A percentile compares a stretch with the other conserved stretches of the same genome.
phyloP scores from a whole-genome alignment of 1,140 invertebrate genomes.

The Babylonia areolata region DNA sequence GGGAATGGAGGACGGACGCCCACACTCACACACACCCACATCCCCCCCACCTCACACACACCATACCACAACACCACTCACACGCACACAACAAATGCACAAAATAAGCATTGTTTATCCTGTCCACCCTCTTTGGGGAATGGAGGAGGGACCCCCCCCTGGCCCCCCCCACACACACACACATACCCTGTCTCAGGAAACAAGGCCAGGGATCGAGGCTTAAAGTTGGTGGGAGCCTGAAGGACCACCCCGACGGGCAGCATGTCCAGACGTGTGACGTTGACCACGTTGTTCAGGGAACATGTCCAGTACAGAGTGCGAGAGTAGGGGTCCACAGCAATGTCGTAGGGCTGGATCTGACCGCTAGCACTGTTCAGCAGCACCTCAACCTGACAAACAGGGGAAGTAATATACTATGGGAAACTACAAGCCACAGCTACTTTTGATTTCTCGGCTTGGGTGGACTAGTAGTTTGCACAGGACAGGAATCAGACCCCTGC shows the following conservation, averaged over 20 bases:
- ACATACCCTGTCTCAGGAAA: constrained; percentile 84
- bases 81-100: too few species aligned
- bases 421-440: too few species aligned
- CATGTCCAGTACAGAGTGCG: constrained; percentile 92
- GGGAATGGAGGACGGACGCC: too few species aligned
- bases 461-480: too few species aligned
- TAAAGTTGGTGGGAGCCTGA: constrained; percentile 80
- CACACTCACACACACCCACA: too few species aligned
- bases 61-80: too few species aligned
- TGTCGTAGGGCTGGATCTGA: constrained; percentile 83
- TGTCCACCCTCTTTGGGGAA: too few species aligned
- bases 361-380: constrained; percentile 77
- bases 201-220: constrained; percentile 88
- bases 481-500: too few species aligned
- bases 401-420: too few species aligned
- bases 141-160: background rate
- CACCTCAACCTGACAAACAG: constrained; percentile 71
- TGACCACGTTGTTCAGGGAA: constrained; percentile 88
- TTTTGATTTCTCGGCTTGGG: too few species aligned
- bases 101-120: too few species aligned
- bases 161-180: background rate
- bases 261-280: constrained; percentile 86
- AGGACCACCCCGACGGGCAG: constrained; percentile 85
- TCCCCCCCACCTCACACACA: too few species aligned
- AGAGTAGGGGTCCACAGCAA: constrained; percentile 90